Conservation (phyloP, 1,140 invertebrate genomes). For the Drosophila hydei region DNA sequence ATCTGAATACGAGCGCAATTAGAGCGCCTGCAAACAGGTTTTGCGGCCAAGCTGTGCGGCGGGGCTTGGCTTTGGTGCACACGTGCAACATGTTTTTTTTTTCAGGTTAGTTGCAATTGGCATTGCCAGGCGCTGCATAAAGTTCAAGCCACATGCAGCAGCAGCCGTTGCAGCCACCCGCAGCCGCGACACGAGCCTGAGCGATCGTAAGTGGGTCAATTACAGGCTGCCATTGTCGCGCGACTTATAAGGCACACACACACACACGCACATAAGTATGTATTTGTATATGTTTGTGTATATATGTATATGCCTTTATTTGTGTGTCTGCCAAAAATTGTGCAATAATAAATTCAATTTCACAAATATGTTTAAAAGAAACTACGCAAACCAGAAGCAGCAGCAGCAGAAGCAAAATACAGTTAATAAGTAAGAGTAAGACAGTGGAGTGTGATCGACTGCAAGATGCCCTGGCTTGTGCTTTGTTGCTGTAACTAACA, state of each 20-base stretch:
- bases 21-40: slow-evolving; percentile 72
- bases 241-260: slow-evolving; percentile 35
- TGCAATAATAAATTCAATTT: slow-evolving; percentile 80
- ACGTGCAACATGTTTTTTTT: slow-evolving; percentile 30
- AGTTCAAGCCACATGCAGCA: slow-evolving; percentile 55
- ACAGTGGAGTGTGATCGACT: neutral
- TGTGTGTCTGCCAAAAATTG: slow-evolving; percentile 49
- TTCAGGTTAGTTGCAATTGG: slow-evolving; percentile 25
- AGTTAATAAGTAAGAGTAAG: slow-evolving; percentile 4
- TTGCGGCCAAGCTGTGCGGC: slow-evolving; percentile 15
- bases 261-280: neutral
- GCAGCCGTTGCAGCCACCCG: slow-evolving; percentile 27
- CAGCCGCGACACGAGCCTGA: slow-evolving; percentile 34
- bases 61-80: slow-evolving; percentile 41
- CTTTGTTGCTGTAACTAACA: neutral
- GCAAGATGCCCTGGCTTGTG: neutral
- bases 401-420: slow-evolving; percentile 39
- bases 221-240: slow-evolving; percentile 76
- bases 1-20: slow-evolving; percentile 59
- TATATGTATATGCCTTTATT: slow-evolving; percentile 26
- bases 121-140: slow-evolving; percentile 49
- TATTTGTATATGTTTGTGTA: neutral
- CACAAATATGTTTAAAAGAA: slow-evolving; percentile 63
- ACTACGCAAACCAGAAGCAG: slow-evolving; percentile 37
- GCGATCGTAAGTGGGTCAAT: slow-evolving; percentile 67